These are phyloP conservation scores for Drosophila pandora DNA, from an alignment of 1,140 invertebrate species.

Conservation along the genomic window DNA sequence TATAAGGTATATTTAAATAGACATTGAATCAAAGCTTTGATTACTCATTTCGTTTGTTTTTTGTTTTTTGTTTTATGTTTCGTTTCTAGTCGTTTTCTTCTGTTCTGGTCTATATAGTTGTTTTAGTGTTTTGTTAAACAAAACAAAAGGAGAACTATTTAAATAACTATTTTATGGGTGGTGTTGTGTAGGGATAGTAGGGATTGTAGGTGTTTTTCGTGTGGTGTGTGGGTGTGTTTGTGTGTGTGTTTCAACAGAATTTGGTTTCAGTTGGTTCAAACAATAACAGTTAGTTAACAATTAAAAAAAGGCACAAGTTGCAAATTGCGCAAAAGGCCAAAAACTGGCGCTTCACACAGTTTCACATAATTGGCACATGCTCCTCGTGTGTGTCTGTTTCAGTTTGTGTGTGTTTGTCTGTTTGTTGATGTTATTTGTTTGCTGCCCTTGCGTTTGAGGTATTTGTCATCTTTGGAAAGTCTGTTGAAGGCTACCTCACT, in stretches of 20 bases:
- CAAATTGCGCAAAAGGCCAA: conserved; percentile 73
- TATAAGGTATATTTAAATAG: conserved; percentile 78
- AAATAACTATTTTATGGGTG: conserved; percentile 72
- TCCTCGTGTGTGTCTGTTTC: conserved; percentile 49
- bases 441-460: conserved; percentile 78
- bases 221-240: conserved; percentile 2
- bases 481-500: conserved; percentile 68
- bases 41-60: conserved; percentile 61
- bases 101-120: conserved; percentile 50
- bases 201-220: neutral
- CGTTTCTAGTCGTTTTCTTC: conserved; percentile 37
- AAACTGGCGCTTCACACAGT: conserved; percentile 74
- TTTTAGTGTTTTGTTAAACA: conserved; percentile 78
- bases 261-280: conserved; percentile 79
- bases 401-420: conserved; percentile 28
- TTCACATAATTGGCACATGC: conserved; percentile 78
- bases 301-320: conserved; percentile 78
- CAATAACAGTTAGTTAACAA: conserved; percentile 82
- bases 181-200: conserved; percentile 8
- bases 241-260: conserved; percentile 74
- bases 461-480: conserved; percentile 82
- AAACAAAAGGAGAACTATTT: conserved; percentile 78
- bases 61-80: conserved; percentile 48
- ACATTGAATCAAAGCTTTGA: conserved; percentile 80
- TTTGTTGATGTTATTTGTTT: conserved; percentile 43